Conservation (phyloP, 2,888 invertebrate species). For the Empis stercorea region DNA sequence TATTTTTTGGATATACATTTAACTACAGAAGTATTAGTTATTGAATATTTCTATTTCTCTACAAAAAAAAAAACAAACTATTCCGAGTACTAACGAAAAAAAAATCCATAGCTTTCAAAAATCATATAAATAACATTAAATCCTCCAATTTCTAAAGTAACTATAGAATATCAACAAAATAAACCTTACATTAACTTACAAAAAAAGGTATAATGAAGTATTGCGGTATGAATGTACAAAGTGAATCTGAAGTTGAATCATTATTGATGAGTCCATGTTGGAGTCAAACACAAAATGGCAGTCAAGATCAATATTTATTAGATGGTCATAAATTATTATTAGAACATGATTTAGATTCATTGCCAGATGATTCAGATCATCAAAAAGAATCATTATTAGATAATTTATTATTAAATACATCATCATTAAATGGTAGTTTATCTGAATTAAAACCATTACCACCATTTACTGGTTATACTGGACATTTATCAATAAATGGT, state of each 20-base stretch:
- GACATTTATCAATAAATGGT: conserved; percentile 74
- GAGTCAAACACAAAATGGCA: conserved; percentile 41
- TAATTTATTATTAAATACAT: conserved; percentile 43
- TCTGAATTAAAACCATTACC: conserved; percentile 77
- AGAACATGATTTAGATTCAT: conserved; percentile 43
- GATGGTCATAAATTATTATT: conserved; percentile 43
- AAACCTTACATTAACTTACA: no score
- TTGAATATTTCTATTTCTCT: no score
- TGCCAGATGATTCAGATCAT: conserved; percentile 35
- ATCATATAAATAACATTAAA: no score
- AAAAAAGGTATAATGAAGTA: conserved; percentile 45
- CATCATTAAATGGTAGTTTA: conserved; percentile 44
- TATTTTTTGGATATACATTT: no score
- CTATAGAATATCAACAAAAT: no score
- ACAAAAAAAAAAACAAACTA: no score
- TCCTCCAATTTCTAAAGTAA: no score
- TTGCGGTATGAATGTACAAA: conserved; percentile 40
- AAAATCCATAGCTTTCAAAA: no score
- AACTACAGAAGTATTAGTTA: no score
- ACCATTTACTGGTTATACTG: conserved; percentile 76
- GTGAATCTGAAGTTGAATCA: conserved; percentile 51
- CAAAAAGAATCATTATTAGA: conserved; percentile 46
- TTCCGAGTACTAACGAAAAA: no score
- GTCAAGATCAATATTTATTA: conserved; percentile 40
- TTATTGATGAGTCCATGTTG: conserved; percentile 60